Evolutionary conservation across 1,140 invertebrate species (phyloP).

Genomic region (Druon quercuslanigerum): DNA sequence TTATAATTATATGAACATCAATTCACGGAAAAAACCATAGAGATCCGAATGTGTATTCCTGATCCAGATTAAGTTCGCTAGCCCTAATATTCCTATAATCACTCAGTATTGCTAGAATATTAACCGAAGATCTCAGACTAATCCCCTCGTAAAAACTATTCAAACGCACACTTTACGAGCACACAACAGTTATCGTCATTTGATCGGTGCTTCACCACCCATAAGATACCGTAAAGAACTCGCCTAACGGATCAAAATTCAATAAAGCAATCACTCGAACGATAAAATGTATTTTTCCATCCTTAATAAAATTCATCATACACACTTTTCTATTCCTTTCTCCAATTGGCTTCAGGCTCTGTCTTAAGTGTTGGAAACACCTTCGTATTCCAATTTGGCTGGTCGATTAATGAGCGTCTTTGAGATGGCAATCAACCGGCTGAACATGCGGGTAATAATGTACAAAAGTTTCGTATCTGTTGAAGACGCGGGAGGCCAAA

Average conservation of each 20-base stretch:
- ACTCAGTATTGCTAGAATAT: not conserved
- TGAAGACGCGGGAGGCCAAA: not conserved
- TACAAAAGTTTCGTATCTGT: not conserved
- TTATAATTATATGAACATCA: no score
- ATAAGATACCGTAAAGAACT: conserved; percentile 23
- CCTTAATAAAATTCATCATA: not conserved
- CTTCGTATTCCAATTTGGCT: not conserved
- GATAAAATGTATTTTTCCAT: not conserved
- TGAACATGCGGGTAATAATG: conserved; percentile 13
- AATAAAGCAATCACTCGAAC: not conserved
- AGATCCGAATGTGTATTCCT: no score
- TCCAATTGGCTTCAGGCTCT: not conserved
- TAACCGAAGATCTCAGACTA: conserved; percentile 4
- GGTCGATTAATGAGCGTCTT: conserved; percentile 9
- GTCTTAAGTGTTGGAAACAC: not conserved
- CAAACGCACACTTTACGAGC: conserved; percentile 17
- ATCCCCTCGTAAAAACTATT: conserved; percentile 6
- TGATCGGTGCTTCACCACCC: conserved; percentile 19
- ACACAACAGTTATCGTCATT: conserved; percentile 27
- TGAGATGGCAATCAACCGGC: conserved; percentile 9
- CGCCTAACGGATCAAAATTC: conserved; percentile 1
- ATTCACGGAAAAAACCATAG: no score
- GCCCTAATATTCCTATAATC: no score
- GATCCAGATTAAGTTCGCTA: no score
- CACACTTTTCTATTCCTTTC: not conserved